Conservation (phyloP, 2,113 vertebrate species). For the Reinhardtius hippoglossoides region DNA sequence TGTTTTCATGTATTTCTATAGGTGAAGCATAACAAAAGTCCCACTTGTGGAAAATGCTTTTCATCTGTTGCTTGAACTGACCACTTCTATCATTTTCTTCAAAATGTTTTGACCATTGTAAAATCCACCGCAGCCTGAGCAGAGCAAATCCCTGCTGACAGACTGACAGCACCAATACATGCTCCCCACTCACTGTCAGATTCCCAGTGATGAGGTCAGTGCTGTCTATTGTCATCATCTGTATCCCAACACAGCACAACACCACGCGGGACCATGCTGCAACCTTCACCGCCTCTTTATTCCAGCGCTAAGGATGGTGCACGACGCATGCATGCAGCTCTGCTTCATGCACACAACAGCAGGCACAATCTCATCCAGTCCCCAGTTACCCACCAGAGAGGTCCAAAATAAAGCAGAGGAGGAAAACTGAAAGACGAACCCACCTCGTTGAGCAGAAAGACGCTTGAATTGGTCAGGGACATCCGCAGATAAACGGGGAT, state of each 20-base stretch:
- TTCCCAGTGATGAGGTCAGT: constrained; percentile 34
- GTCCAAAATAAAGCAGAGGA: background rate
- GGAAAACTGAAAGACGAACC: constrained; percentile 37
- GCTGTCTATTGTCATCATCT: constrained; percentile 38
- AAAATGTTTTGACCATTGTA: no score
- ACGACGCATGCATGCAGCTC: background rate
- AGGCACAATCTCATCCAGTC: background rate
- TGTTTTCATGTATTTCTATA: background rate
- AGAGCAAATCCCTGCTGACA: constrained; percentile 37
- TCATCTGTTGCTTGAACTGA: constrained; percentile 63
- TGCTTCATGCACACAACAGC: background rate
- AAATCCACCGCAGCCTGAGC: background rate
- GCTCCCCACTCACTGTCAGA: background rate
- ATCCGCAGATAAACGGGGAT: constrained; percentile 69
- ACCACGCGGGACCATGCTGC: background rate
- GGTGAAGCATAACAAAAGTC: background rate
- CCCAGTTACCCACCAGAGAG: background rate
- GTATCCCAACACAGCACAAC: constrained; percentile 6
- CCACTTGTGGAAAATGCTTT: background rate
- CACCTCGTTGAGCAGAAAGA: constrained; percentile 84
- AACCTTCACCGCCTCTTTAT: background rate
- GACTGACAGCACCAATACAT: constrained; percentile 12
- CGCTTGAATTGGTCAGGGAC: constrained; percentile 84
- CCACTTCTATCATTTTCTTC: constrained; percentile 2
- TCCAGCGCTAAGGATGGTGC: background rate